Conservation (phyloP, 2,888 invertebrate genomes). For the Tenthredo notha region DNA sequence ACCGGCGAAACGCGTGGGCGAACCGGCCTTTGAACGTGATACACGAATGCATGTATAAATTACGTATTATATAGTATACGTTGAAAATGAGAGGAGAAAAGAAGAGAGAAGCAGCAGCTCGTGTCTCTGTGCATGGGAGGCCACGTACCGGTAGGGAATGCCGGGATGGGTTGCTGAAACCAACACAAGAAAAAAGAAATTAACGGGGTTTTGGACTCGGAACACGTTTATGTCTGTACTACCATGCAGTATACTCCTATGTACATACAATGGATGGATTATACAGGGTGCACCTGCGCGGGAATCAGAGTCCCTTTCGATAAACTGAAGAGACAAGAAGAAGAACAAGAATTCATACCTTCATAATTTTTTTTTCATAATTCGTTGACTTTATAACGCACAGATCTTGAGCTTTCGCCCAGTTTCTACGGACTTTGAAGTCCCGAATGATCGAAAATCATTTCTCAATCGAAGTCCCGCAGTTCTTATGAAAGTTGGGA, state of each 20-base stretch:
- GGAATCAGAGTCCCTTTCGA: background rate
- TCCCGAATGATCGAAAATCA: too few species aligned
- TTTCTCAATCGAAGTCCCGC: background rate
- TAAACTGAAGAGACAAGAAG: background rate
- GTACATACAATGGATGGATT: background rate
- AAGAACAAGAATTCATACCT: too few species aligned
- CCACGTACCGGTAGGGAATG: slow-evolving; percentile 28
- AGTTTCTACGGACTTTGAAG: too few species aligned
- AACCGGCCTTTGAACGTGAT: slow-evolving; percentile 45
- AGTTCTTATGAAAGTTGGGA: background rate
- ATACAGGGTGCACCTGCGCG: background rate
- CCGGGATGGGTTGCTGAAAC: slow-evolving; percentile 13
- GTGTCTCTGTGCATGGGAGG: slow-evolving; percentile 1
- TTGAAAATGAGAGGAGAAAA: slow-evolving; percentile 22
- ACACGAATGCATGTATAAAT: slow-evolving; percentile 22
- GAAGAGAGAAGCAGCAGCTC: background rate
- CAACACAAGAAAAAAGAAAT: slow-evolving; percentile 31
- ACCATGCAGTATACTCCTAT: background rate
- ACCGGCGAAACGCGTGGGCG: slow-evolving; percentile 32
- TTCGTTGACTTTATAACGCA: too few species aligned
- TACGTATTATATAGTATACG: slow-evolving; percentile 1
- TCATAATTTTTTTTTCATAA: too few species aligned
- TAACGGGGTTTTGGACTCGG: slow-evolving; percentile 14
- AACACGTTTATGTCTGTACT: background rate
- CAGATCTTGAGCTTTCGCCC: too few species aligned